Evolutionary conservation across 23 tunicate genomes (phyloP).

Genomic region (Halocynthia aurantium): DNA sequence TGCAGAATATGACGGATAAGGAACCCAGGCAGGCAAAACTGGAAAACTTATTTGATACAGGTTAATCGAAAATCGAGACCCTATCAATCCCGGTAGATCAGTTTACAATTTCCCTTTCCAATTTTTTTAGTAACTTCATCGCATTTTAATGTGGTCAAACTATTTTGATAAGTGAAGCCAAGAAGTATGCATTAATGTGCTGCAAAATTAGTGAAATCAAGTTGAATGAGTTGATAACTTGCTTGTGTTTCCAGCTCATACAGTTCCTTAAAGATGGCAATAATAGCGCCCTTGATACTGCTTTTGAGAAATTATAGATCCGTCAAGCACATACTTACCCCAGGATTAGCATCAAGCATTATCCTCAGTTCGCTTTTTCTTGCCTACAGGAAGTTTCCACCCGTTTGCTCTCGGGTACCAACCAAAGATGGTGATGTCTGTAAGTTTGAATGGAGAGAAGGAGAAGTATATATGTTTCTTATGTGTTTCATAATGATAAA

Average conservation of each 20-base stretch:
- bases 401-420: slow-evolving; percentile 44
- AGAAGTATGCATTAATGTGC: too few species aligned
- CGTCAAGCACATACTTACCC: slow-evolving; percentile 40
- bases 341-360: slow-evolving; percentile 56
- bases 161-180: too few species aligned
- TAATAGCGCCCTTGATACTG: slow-evolving; percentile 47
- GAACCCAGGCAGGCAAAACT: too few species aligned
- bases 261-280: slow-evolving; percentile 28
- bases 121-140: too few species aligned
- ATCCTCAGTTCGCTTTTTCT: slow-evolving; percentile 49
- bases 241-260: background rate
- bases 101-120: too few species aligned
- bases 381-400: slow-evolving; percentile 40
- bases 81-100: too few species aligned
- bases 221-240: too few species aligned
- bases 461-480: slow-evolving; percentile 52
- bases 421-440: slow-evolving; percentile 27
- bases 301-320: slow-evolving; percentile 68
- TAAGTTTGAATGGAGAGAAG: slow-evolving; percentile 72
- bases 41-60: too few species aligned
- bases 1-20: too few species aligned
- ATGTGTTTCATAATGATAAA: slow-evolving; percentile 55
- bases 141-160: too few species aligned
- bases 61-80: too few species aligned
- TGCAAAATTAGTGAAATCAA: too few species aligned